Base-by-base conservation (phyloP, 2,113 vertebrate species). In the Maccullochella peelii region DNA sequence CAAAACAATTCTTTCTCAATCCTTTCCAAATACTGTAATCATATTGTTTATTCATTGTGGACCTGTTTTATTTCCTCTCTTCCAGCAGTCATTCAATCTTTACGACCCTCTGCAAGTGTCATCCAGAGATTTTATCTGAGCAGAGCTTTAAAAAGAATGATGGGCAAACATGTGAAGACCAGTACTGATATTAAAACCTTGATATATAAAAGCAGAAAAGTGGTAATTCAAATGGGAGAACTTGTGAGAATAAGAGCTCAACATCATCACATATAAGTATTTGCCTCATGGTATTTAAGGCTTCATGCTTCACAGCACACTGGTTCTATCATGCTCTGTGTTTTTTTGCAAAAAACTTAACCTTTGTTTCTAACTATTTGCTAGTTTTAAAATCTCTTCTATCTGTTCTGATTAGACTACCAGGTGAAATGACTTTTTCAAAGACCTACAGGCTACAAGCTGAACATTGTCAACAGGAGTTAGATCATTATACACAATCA, bases 1-100 rank as follows among this genome's bases (percentile, higher is more conserved):
- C 67, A 85, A 91, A 88, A 76, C 74, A 76, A 82, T 73, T 62
- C 73, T 86, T 91, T 81, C 89, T 73, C 81, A 88, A 87, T 78
- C 65, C 42, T 86, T 87, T 73, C 66, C 66, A 82, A 86, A 82
- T 47, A 73, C 79, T 89, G 57, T 83, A 81, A 87, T 91, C 82
- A 79, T 75, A 61, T 84, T 86, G 86, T 89, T 85, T 91, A 79
- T 79, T 83, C 40, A 54, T 57, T 66, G 76, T 61, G 42, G 68
- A 83, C 50, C 61, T 67, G 0, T 18, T 85, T 69, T 57, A 78
- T 86, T 84, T 79, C 63, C 66, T 68, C 9, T 8, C 38, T 33
- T 44, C 25, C 9, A 47, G 70, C 50, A n/a, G 23, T 79, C 57
- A 68, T 77, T 81, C 12, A 2, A 40, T 55, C 33, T 47, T 63